Base-by-base conservation (phyloP, 2,888 invertebrate genomes). In the Euzophera pinguis region DNA sequence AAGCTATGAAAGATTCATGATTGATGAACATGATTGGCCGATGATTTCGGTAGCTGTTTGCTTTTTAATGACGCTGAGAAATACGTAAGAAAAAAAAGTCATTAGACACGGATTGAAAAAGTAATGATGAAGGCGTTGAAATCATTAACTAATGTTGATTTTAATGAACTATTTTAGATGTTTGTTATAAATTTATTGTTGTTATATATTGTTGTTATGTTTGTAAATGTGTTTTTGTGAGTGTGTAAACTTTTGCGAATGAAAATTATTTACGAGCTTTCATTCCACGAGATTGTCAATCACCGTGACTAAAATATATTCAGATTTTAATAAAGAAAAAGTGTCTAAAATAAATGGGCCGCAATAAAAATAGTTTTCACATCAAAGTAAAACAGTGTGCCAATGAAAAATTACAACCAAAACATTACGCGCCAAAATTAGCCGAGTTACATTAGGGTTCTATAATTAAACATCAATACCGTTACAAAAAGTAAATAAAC, bases 401-500 rank as follows among this genome's bases (percentile, higher is more conserved):
- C 65, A 66, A 73, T 78, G 76, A 81, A 78, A 81, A 75, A 81
- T 80, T 75, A 79, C 73, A 74, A 82, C 70, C 70, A 79, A 79
- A 85, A 83, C 81, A 81, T 76, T 69, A 77, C 71, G 69, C 66
- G 81, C 78, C 81, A 81, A 84, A 87, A 81, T 83, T 79, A 75
- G 78, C 67, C 68, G 75, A 73, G 72, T 79, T 77, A 78, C 82
- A 81, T 84, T 81, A 81, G 81, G 84, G 76, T 75, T 83, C 87
- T 86, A 88, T 90, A 90, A 89, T 90, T 90, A 89, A 89, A 89
- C 89, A 89, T 89, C 90, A 87, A 89, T 89, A 87, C 84, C 83
- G 84, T 87, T 87, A 89, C 86, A 87, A 90, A 89, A 90, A 89
- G 89, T 90, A 90, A 90, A 90, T 89, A 90, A 84, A 89, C 82